Conservation (phyloP, 2,797 vertebrate species). For the Peromyscus attwateri region DNA sequence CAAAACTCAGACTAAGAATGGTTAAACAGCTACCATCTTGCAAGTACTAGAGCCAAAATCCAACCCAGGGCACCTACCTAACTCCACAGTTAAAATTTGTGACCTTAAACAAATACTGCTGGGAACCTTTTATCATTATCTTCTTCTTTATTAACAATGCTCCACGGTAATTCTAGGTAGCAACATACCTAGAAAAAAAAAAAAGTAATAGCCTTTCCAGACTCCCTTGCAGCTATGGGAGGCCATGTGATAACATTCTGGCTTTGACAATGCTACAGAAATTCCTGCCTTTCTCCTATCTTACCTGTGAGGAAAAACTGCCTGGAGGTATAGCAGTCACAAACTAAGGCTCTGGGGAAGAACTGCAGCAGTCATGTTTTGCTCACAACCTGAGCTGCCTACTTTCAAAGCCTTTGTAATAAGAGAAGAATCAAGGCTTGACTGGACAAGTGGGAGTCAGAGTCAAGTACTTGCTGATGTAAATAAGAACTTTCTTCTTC, state of each 20-base stretch:
- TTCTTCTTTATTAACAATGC: background rate
- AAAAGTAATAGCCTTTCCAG: background rate
- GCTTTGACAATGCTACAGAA: background rate
- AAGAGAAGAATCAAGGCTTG: background rate
- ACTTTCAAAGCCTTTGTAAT: background rate
- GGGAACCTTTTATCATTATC: background rate
- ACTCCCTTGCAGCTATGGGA: background rate
- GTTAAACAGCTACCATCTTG: background rate
- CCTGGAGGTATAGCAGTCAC: background rate
- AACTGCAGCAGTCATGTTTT: background rate
- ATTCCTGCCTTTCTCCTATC: background rate
- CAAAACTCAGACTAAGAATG: background rate
- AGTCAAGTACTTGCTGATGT: background rate
- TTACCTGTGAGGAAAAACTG: background rate
- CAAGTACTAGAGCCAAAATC: background rate
- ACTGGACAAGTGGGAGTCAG: background rate
- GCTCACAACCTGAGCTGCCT: background rate
- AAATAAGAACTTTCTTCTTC: too few relatives aligned
- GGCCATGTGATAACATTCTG: background rate
- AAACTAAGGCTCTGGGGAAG: background rate
- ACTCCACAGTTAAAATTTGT: background rate
- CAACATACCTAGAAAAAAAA: background rate
- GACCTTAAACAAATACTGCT: background rate
- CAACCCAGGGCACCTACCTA: background rate
- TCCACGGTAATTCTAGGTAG: background rate